Conservation (phyloP, 2,113 vertebrate genomes). For the Calonectris borealis region DNA sequence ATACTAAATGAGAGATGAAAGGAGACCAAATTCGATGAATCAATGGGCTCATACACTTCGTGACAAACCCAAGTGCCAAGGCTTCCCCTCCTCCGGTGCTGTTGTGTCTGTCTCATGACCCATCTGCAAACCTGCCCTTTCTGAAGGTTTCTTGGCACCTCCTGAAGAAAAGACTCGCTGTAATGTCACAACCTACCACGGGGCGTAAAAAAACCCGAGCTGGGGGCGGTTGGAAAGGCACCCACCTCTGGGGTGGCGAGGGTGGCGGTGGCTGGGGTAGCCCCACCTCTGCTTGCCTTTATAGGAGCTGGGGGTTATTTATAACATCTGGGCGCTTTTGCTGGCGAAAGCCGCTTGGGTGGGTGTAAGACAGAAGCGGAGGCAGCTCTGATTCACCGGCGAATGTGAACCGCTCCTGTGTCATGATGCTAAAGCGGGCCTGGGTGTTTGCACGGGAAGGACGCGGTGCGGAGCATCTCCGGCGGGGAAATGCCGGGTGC, state of each 20-base stretch:
- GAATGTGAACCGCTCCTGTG: neutral
- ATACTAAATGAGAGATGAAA: neutral
- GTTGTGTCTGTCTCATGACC: neutral
- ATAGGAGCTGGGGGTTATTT: neutral
- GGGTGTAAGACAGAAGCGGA: neutral
- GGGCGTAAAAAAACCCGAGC: accelerated
- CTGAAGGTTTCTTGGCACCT: neutral
- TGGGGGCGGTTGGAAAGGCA: neutral
- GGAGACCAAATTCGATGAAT: neutral
- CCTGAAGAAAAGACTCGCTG: accelerated
- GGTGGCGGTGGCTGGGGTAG: neutral
- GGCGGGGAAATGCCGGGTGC: accelerated
- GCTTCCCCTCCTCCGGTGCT: neutral
- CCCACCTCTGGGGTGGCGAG: neutral
- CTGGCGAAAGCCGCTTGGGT: neutral
- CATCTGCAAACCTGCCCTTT: accelerated
- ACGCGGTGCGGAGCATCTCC: accelerated
- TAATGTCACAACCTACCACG: accelerated
- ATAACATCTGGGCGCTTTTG: neutral
- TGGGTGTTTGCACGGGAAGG: neutral
- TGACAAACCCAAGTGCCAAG: neutral
- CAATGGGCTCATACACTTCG: neutral
- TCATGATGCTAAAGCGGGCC: neutral
- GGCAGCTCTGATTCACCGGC: constrained; percentile 22
- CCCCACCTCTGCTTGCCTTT: neutral